These are phyloP conservation scores for Silvanus unidentatus DNA, from an alignment of 2,888 invertebrate genomes.

Conservation along the genomic window DNA sequence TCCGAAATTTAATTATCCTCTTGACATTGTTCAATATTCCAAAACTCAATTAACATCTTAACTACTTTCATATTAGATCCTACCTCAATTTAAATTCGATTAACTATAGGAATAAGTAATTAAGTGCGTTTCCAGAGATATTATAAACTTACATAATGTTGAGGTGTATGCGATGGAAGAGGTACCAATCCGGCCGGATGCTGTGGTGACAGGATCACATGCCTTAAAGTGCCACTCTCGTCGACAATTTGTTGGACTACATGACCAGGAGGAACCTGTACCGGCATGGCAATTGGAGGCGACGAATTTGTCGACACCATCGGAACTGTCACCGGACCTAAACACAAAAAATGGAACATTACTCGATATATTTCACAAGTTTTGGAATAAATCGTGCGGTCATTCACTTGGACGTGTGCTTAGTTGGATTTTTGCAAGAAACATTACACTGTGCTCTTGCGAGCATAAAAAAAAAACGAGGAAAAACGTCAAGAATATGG, in stretches of 20 bases:
- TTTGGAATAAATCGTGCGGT: neutral
- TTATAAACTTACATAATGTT: slow-evolving; percentile 61
- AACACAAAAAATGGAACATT: slow-evolving; percentile 25
- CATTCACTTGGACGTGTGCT: too few species aligned
- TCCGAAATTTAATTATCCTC: too few species aligned
- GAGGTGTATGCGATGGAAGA: slow-evolving; percentile 54
- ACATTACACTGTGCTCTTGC: too few species aligned
- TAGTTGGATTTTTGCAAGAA: too few species aligned
- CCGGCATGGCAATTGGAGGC: slow-evolving; percentile 77
- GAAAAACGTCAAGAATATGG: slow-evolving; percentile 16
- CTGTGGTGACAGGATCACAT: slow-evolving; percentile 81
- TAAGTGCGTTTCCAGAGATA: too few species aligned
- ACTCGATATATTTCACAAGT: neutral
- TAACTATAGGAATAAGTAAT: neutral
- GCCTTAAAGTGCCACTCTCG: slow-evolving; percentile 80
- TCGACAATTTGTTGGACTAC: slow-evolving; percentile 89
- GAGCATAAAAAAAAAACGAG: neutral
- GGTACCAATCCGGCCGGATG: slow-evolving; percentile 50
- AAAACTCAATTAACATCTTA: neutral
- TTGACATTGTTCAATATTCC: neutral
- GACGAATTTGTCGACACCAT: slow-evolving; percentile 77
- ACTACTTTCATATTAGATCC: neutral
- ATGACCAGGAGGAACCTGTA: slow-evolving; percentile 88
- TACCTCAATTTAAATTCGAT: slow-evolving; percentile 2
- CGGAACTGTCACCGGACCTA: slow-evolving; percentile 78